phyloP scores from a whole-genome alignment of 2,113 vertebrate species.

The Rafetus swinhoei region DNA sequence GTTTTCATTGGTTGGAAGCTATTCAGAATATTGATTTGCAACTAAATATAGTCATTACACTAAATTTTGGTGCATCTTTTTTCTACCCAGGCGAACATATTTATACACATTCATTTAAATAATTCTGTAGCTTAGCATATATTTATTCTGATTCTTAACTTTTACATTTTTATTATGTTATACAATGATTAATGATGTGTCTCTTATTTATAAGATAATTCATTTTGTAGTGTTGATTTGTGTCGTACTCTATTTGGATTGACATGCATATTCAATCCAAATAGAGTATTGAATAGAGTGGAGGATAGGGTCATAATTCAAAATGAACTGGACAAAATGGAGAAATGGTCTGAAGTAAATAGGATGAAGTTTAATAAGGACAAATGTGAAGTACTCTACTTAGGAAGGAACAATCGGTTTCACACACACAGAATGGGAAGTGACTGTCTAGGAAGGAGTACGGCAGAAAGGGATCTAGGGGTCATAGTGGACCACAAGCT shows the following conservation, averaged over 20 bases:
- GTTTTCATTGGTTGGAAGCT: not conserved
- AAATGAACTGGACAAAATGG: too few species aligned
- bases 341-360: too few species aligned
- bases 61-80: not conserved
- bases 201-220: not conserved
- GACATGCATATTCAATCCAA: not conserved
- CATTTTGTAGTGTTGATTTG: not conserved
- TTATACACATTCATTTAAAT: not conserved
- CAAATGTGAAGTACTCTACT: too few species aligned
- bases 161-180: not conserved
- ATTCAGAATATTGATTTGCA: not conserved
- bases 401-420: too few species aligned
- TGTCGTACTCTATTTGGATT: not conserved
- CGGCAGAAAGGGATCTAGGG: too few species aligned
- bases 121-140: not conserved
- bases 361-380: too few species aligned
- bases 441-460: too few species aligned
- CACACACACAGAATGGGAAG: too few species aligned
- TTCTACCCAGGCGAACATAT: not conserved
- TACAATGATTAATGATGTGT: not conserved
- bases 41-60: not conserved
- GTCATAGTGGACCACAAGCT: too few species aligned
- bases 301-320: too few species aligned
- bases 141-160: not conserved
- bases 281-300: too few species aligned